A percentile compares a stretch with the other conserved stretches of the same genome.
Evolutionary conservation across 2,888 invertebrate species (phyloP).

Genomic region (Linyphia triangularis): DNA sequence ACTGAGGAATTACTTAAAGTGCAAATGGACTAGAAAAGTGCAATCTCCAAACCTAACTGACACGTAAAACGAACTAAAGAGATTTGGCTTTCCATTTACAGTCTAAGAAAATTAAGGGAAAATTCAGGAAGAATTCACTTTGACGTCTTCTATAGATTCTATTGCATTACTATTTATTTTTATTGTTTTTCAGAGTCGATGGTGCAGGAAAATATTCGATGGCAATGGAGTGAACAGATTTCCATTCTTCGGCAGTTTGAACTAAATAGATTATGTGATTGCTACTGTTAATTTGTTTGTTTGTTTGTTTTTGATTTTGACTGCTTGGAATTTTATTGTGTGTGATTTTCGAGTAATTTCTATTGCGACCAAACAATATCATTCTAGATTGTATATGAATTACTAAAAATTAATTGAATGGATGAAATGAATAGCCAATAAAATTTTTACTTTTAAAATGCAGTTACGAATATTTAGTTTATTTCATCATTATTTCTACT

Average conservation of each 20-base stretch:
- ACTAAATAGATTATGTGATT: neutral
- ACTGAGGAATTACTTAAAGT: constrained; percentile 51
- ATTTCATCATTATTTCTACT: too few species aligned
- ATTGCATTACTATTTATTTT: neutral
- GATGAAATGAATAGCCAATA: too few species aligned
- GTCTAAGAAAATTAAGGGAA: constrained; percentile 22
- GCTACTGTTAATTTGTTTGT: neutral
- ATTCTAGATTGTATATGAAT: too few species aligned
- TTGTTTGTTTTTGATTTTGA: too few species aligned
- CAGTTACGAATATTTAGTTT: too few species aligned
- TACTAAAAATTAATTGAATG: too few species aligned
- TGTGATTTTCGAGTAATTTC: too few species aligned
- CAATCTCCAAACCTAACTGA: constrained; percentile 37
- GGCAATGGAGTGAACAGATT: neutral
- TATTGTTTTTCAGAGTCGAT: neutral
- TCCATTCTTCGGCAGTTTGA: neutral
- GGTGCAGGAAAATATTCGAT: neutral
- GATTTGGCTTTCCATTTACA: constrained; percentile 46
- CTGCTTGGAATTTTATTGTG: too few species aligned
- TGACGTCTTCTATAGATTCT: neutral
- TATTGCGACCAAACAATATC: too few species aligned
- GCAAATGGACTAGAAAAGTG: constrained; percentile 32
- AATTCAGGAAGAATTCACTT: neutral
- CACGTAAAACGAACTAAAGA: constrained; percentile 48
- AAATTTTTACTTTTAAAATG: too few species aligned